phyloP scores from a whole-genome alignment of 1,140 invertebrate species.

The Calephelis virginiensis region DNA sequence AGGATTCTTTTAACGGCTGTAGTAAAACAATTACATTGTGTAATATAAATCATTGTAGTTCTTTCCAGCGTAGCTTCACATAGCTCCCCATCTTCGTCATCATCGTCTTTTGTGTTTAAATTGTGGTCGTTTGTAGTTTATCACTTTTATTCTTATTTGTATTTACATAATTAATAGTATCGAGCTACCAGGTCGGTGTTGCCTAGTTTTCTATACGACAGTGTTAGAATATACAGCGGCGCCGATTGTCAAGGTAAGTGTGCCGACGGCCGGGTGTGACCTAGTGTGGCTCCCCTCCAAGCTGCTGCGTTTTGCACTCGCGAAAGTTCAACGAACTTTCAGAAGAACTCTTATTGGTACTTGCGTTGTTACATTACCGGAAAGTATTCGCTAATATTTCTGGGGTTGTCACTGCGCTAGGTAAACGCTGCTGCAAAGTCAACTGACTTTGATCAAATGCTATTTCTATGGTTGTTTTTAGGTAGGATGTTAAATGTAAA shows the following conservation, averaged over 20 bases:
- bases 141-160: slow-evolving; percentile 20
- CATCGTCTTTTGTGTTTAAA: background rate
- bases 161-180: slow-evolving; percentile 48
- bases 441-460: too few relatives aligned
- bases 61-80: too few relatives aligned
- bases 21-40: too few relatives aligned
- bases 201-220: slow-evolving; percentile 67
- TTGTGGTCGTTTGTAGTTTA: background rate
- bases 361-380: slow-evolving; percentile 74
- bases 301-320: slow-evolving; percentile 67
- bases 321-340: slow-evolving; percentile 73
- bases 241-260: slow-evolving; percentile 72
- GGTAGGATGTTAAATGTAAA: too few relatives aligned
- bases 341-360: slow-evolving; percentile 73
- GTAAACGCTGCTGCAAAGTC: too few relatives aligned
- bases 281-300: slow-evolving; percentile 67
- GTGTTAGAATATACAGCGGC: slow-evolving; percentile 49
- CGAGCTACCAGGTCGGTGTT: slow-evolving; percentile 47
- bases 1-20: too few relatives aligned
- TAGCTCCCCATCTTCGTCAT: too few relatives aligned
- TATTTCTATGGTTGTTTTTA: too few relatives aligned
- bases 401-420: background rate
- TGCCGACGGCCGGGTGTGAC: slow-evolving; percentile 72
- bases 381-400: slow-evolving; percentile 65
- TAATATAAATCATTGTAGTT: too few relatives aligned